Base-by-base conservation (phyloP, 2,797 vertebrate genomes). In the Pelodytes ibericus region DNA sequence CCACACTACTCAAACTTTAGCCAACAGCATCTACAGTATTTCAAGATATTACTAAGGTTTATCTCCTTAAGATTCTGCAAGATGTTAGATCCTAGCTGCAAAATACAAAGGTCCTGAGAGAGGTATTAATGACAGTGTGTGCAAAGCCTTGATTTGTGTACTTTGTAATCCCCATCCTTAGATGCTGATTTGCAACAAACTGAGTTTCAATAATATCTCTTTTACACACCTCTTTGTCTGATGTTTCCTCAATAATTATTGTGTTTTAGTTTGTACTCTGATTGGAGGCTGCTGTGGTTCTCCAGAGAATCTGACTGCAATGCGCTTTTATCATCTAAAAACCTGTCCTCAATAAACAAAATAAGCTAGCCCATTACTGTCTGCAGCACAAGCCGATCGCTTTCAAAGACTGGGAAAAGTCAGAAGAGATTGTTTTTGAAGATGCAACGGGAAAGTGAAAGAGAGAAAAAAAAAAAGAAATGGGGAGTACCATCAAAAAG, bases 261-360 rank as follows among this genome's bases (percentile, higher is more conserved):
- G 62, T 24, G 31, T 33, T 76, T 76, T 76, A 49, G 59, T 71
- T n/a, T 58, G 57, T 63, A 18, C 29, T 56, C 65, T 75, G 44
- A 75, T 70, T 70, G 53, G 65, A 62, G 67, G 61, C 61, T 20
- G 31, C 61, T 26, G 74, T n/a, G n/a, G n/a, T 58, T 59, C 47
- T 71, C 68, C 33, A 22, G 74, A 76, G 74, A 41, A 76, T 71
- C 68, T 22, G 11, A 77, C 68, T 64, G 75, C 68, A 77, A 77
- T 77, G 75, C 51, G 75, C 61, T 71, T 77, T 77, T 65, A 77
- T 77, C 75, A 69, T 75, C 64, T 75, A 49, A 74, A 71, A 61
- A 49, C 59, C 24, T 18, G 30, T 64, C 33, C 49, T 64, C 51
- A n/a, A 51, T 77, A 65, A 77, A 71, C 60, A 71, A 59, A 77